Conservation (phyloP, 2,888 invertebrate species). For the Hydraecia micacea region DNA sequence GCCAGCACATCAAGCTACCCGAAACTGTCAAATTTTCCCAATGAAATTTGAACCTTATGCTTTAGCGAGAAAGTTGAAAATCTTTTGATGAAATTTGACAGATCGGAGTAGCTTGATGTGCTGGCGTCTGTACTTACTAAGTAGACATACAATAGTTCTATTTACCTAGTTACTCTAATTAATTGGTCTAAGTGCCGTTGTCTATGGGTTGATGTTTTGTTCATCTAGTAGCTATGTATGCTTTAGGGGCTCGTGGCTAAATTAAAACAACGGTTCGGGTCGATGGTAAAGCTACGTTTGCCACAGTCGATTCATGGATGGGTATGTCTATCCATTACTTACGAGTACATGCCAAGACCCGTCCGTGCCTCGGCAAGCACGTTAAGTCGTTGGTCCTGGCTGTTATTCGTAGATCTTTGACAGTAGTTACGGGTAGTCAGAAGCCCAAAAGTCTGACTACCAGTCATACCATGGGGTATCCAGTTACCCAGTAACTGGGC, state of each 20-base stretch:
- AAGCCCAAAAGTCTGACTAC: neutral
- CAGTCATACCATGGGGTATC: neutral
- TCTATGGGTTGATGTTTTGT: neutral
- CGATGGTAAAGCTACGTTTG: neutral
- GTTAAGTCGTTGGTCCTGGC: too few species aligned
- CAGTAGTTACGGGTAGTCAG: neutral
- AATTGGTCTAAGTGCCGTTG: neutral
- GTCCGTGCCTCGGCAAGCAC: too few species aligned
- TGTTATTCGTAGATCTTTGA: neutral
- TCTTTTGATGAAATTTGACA: too few species aligned
- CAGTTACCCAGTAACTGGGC: neutral
- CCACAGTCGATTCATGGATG: too few species aligned
- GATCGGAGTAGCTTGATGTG: too few species aligned
- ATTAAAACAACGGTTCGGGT: neutral
- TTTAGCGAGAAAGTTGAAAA: too few species aligned
- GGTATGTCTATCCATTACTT: too few species aligned
- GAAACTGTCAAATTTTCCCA: too few species aligned
- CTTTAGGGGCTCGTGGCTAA: too few species aligned
- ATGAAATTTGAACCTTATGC: too few species aligned
- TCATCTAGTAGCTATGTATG: neutral
- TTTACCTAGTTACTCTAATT: neutral
- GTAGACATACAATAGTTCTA: neutral
- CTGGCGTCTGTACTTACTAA: neutral
- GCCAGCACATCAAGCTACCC: too few species aligned
- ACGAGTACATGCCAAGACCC: too few species aligned